Evolutionary conservation across 2,797 vertebrate genomes (phyloP), one percentile per base, ranked within the genome.

Genomic region (Tapirus indicus): DNA sequence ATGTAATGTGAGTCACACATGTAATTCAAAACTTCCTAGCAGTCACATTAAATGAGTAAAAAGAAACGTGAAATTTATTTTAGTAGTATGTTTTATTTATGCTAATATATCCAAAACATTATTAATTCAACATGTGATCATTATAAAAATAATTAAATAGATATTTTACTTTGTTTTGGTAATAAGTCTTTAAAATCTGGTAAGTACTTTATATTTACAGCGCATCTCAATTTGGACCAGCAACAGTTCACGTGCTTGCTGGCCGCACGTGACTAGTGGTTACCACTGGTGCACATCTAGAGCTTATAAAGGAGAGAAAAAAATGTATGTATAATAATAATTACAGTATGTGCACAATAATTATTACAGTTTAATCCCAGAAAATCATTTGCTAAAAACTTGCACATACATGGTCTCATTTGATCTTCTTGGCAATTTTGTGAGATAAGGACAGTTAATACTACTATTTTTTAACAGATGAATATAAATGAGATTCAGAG

Each of bases 371-470:
- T 87, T 80, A 94, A 69, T 23, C 38, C 44, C 4, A 56, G 71
- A 83, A 7, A 90, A 29, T 93, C 49, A 92, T 80, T 96, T 54
- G 54, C 60, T 84, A 68, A 94, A 72, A 41, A 88, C 54, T 87
- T 84, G 82, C 49, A 82, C 16, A 72, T 77, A 52, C 29, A 47
- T 68, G 80, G 82, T 56, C 44, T 91, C 49, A 83, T 88, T 85
- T 41, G 88, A 94, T 93, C 87, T 88, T 85, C 93, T 72, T 5
- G 52, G n/a, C 38, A 92, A 92, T 96, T 94, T 82, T 92, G 27
- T 74, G 60, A 91, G 88, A 86, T 80, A 82, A 66, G 29, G 54
- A 68, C 32, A 87, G 64, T 86, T n/a, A 56, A 83, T 62, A 62
- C 20, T 44, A 80, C 29, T 52, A 41, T 27, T 94, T 95, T 77